A percentile compares a stretch with the other conserved stretches of the same genome.
These are phyloP conservation scores for Zosterops pallidus DNA, from an alignment of 2,113 vertebrate genomes.

Conservation along the genomic window DNA sequence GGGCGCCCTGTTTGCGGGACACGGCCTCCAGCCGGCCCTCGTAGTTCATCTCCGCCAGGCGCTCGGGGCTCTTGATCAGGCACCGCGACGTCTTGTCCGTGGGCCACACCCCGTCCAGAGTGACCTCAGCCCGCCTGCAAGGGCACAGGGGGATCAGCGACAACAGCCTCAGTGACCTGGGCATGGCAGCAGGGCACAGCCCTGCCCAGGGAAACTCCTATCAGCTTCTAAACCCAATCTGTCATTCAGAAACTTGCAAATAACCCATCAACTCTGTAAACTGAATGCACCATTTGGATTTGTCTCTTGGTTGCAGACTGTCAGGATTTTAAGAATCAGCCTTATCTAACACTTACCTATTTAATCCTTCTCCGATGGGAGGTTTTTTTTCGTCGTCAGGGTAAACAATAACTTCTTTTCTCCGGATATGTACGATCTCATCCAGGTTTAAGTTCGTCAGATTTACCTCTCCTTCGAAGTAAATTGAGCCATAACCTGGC, in stretches of 20 bases:
- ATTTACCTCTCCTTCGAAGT: slow-evolving; percentile 89
- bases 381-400: slow-evolving; percentile 90
- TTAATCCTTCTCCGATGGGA: slow-evolving; percentile 86
- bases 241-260: accelerated
- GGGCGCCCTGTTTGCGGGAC: slow-evolving; percentile 89
- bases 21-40: slow-evolving; percentile 89
- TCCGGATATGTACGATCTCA: slow-evolving; percentile 91
- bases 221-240: accelerated
- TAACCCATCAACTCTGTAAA: accelerated
- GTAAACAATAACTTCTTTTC: slow-evolving; percentile 96
- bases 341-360: slow-evolving; percentile 75
- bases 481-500: slow-evolving; percentile 92
- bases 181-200: not conserved
- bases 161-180: not conserved
- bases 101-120: slow-evolving; percentile 95
- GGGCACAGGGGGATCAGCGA: accelerated
- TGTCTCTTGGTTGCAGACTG: not conserved
- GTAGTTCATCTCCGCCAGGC: slow-evolving; percentile 89
- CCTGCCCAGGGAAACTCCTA: accelerated
- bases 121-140: slow-evolving; percentile 86
- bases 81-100: slow-evolving; percentile 90
- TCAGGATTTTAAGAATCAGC: accelerated
- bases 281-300: accelerated
- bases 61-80: slow-evolving; percentile 90
- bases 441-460: slow-evolving; percentile 89